Conservation (phyloP, 1,140 invertebrate species). For the Drosophila athabasca region DNA sequence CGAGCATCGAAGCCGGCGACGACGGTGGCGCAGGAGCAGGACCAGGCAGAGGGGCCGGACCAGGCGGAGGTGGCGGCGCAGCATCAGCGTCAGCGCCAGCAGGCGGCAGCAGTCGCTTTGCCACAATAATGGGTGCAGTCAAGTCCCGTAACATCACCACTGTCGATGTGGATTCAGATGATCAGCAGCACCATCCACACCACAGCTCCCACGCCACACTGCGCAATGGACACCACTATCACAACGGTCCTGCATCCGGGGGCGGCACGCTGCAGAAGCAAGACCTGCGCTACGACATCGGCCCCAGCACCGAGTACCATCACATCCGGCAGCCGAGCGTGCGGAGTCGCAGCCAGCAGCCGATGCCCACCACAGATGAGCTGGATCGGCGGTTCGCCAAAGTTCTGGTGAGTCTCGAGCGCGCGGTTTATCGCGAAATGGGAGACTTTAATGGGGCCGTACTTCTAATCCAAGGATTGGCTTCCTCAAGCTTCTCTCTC, state of each 20-base stretch:
- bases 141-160: conserved; percentile 72
- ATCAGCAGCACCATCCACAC: conserved; percentile 47
- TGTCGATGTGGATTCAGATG: conserved; percentile 63
- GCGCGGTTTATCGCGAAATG: no score
- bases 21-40: conserved; percentile 61
- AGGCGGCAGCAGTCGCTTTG: conserved; percentile 59
- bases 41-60: conserved; percentile 36
- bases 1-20: conserved; percentile 68
- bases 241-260: conserved; percentile 25
- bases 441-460: not conserved
- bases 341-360: conserved; percentile 90
- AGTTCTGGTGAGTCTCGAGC: conserved; percentile 91
- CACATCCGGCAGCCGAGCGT: conserved; percentile 88
- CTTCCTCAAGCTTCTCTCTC: conserved; percentile 28
- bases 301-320: conserved; percentile 79
- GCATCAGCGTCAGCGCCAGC: conserved; percentile 25
- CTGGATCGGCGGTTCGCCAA: conserved; percentile 96
- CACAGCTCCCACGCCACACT: conserved; percentile 54
- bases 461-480: conserved; percentile 34
- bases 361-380: conserved; percentile 94
- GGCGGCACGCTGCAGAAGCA: conserved; percentile 73
- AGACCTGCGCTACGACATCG: conserved; percentile 80
- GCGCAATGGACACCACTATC: conserved; percentile 59
- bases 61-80: conserved; percentile 38
- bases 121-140: conserved; percentile 80